These are phyloP conservation scores for Notothenia coriiceps DNA, from an alignment of 2,113 vertebrate genomes.

Conservation along the genomic window DNA sequence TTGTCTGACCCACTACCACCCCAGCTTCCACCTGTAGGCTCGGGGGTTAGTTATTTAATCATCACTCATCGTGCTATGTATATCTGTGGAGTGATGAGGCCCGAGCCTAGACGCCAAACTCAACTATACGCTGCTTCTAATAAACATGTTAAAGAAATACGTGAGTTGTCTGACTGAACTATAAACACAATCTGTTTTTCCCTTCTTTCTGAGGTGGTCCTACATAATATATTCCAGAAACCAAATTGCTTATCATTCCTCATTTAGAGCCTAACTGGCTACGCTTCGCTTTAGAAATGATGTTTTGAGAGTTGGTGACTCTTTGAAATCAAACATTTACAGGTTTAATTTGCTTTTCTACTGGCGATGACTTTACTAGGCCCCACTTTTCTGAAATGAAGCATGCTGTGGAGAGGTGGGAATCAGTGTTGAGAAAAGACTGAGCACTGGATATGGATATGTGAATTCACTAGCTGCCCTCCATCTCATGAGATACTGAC, in stretches of 20 bases:
- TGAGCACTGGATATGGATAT: constrained; percentile 60
- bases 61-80: no score
- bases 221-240: neutral
- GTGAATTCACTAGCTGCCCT: constrained; percentile 64
- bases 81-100: no score
- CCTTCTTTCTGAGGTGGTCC: neutral
- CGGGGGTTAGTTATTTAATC: no score
- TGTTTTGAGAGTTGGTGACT: constrained; percentile 4
- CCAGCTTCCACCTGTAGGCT: no score
- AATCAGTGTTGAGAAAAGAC: constrained; percentile 45
- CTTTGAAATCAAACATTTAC: constrained; percentile 32
- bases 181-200: neutral
- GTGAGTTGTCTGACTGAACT: no score
- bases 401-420: constrained; percentile 27
- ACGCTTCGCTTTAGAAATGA: neutral
- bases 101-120: no score
- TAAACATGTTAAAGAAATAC: no score
- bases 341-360: constrained; percentile 44
- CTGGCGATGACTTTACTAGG: constrained; percentile 21
- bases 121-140: no score
- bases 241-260: constrained; percentile 17
- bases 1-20: no score
- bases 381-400: constrained; percentile 30
- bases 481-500: constrained; percentile 54
- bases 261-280: constrained; percentile 6